phyloP scores from a whole-genome alignment of 2,888 invertebrate genomes.

The Synergus itoensis region DNA sequence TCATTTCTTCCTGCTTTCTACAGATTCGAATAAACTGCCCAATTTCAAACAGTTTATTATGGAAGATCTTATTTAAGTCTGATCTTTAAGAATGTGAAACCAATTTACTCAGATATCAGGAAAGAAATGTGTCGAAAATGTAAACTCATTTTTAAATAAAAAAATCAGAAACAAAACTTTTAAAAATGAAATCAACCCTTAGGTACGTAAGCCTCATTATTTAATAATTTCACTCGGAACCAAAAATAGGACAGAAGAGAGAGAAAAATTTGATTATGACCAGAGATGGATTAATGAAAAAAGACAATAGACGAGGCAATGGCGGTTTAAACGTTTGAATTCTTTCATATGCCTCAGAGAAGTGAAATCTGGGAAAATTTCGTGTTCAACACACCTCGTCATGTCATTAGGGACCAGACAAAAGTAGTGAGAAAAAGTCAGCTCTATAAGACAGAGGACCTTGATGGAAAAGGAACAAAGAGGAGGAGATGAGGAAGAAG shows the following conservation, averaged over 20 bases:
- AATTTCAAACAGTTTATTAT: not conserved
- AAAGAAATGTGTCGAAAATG: not conserved
- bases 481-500: conserved; percentile 42
- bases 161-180: no score
- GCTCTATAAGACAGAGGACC: conserved; percentile 45
- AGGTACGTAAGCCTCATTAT: not conserved
- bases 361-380: conserved; percentile 23
- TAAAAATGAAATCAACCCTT: no score
- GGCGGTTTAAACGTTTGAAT: conserved; percentile 10
- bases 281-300: not conserved
- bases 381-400: conserved; percentile 1
- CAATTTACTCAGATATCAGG: not conserved
- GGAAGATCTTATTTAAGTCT: not conserved
- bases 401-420: conserved; percentile 41
- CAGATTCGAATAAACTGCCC: not conserved
- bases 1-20: not conserved
- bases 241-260: not conserved
- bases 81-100: not conserved
- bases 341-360: conserved; percentile 1
- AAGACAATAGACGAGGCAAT: not conserved
- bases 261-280: not conserved
- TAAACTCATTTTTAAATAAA: no score
- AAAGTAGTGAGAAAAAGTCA: conserved; percentile 12
- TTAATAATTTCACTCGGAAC: not conserved
- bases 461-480: conserved; percentile 44